phyloP scores from a whole-genome alignment of 2,113 vertebrate genomes.

The Rana temporaria region DNA sequence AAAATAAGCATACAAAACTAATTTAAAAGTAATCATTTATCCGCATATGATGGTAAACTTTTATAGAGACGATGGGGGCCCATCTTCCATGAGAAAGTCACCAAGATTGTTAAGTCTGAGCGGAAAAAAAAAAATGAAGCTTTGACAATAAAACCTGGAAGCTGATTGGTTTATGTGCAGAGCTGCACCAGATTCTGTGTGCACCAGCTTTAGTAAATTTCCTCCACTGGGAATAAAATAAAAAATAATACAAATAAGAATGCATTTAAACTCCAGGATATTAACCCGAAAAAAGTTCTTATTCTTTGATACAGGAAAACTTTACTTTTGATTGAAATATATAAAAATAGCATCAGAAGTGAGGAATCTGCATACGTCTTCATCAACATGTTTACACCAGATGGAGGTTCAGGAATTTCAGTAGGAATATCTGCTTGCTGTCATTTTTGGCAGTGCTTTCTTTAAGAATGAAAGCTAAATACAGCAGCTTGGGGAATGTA shows the following conservation, averaged over 20 bases:
- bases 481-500: constrained; percentile 25
- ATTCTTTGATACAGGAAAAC: background rate
- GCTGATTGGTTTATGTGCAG: no score
- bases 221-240: no score
- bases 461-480: constrained; percentile 41
- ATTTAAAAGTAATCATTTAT: no score
- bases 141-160: no score
- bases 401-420: constrained; percentile 27
- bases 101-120: no score
- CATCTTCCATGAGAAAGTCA: no score
- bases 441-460: constrained; percentile 40
- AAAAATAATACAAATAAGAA: background rate
- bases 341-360: background rate
- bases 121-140: no score
- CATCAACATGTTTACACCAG: constrained; percentile 31
- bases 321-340: constrained; percentile 14
- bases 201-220: no score
- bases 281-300: background rate
- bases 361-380: background rate
- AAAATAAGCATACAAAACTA: no score
- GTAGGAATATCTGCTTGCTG: constrained; percentile 30
- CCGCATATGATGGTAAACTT: no score
- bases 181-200: no score
- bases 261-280: background rate
- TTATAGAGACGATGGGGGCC: no score